phyloP scores from a whole-genome alignment of 2,797 vertebrate genomes.

The Heliangelus exortis region DNA sequence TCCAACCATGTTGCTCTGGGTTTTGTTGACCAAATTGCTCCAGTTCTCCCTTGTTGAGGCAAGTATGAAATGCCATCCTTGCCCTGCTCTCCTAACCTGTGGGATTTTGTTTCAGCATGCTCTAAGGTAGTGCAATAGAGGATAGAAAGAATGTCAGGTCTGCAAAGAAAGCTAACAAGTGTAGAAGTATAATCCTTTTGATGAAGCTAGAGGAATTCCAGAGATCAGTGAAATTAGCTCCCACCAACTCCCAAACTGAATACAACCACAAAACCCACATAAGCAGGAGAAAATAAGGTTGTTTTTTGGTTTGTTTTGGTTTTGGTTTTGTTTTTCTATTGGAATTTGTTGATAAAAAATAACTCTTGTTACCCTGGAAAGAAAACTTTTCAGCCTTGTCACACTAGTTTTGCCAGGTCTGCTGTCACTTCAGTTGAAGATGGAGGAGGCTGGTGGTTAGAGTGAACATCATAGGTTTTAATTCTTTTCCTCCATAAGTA shows the following conservation, averaged over 20 bases:
- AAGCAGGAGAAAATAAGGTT: background rate
- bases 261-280: background rate
- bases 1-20: background rate
- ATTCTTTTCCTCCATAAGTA: constrained; percentile 8
- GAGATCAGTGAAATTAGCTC: background rate
- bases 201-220: background rate
- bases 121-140: background rate
- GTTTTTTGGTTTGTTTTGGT: no score
- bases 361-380: background rate
- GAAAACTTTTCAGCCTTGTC: background rate
- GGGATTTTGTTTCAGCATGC: background rate
- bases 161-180: background rate
- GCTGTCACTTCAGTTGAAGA: background rate
- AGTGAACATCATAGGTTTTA: background rate
- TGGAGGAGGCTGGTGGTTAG: background rate
- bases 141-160: background rate
- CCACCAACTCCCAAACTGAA: background rate
- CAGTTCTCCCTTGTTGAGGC: background rate
- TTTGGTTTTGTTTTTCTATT: background rate
- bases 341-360: background rate
- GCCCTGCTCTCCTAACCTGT: background rate
- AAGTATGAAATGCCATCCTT: background rate
- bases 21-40: background rate
- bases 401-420: background rate
- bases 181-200: background rate